Conservation (phyloP, 2,888 invertebrate species). For the Tigriopus californicus region DNA sequence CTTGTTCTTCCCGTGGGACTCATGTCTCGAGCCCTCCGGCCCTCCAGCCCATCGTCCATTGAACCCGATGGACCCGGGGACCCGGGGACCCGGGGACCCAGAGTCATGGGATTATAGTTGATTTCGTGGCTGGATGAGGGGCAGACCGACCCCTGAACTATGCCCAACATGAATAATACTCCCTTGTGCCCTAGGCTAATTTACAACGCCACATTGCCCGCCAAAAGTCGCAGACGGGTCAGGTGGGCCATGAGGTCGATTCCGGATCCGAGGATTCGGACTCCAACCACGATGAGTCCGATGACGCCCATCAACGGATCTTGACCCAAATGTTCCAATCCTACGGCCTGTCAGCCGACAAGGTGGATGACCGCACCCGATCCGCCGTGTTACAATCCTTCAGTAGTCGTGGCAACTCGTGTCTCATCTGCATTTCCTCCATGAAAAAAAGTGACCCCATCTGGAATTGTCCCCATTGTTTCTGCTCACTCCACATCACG, state of each 20-base stretch:
- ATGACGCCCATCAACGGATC: not conserved
- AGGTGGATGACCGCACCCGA: not conserved
- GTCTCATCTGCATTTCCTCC: constrained; percentile 73
- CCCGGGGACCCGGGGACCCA: too few relatives aligned
- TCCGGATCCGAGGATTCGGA: not conserved
- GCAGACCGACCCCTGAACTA: too few relatives aligned
- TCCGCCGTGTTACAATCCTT: not conserved
- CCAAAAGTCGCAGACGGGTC: too few relatives aligned
- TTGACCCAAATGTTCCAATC: not conserved
- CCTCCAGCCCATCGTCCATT: too few relatives aligned
- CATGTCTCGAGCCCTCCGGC: too few relatives aligned
- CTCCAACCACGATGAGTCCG: not conserved
- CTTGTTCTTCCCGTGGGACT: too few relatives aligned
- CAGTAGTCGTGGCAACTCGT: constrained; percentile 45
- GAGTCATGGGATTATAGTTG: too few relatives aligned
- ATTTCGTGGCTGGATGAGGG: too few relatives aligned
- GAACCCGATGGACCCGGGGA: too few relatives aligned
- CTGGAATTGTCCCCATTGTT: constrained; percentile 71
- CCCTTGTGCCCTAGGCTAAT: too few relatives aligned
- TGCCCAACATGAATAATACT: too few relatives aligned
- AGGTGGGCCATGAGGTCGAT: not conserved
- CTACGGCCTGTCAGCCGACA: not conserved
- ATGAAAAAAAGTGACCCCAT: constrained; percentile 60
- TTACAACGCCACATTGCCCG: too few relatives aligned
- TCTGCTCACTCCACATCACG: constrained; percentile 60